These are phyloP conservation scores for Spongilla lacustris DNA, from an alignment of 37 sponge, comb jelly and placozoan species.

Conservation along the genomic window DNA sequence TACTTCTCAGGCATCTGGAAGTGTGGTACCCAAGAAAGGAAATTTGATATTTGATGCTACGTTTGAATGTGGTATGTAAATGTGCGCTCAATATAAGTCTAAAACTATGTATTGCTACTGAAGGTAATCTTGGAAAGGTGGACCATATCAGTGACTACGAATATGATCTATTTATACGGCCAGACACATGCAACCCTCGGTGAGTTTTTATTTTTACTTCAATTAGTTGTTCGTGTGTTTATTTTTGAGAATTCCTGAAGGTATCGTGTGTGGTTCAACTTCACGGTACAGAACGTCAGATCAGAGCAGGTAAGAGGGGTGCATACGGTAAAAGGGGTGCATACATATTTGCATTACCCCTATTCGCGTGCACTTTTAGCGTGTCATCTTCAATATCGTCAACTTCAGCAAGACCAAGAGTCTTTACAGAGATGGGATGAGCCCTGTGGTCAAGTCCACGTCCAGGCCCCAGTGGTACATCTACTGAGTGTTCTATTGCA, in stretches of 20 bases:
- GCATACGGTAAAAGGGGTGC: conserved; percentile 34
- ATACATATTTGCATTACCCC: background rate
- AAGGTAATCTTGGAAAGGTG: conserved; percentile 91
- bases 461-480: conserved; percentile 87
- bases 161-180: conserved; percentile 92
- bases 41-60: conserved; percentile 85
- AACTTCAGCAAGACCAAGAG: conserved; percentile 97
- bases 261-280: conserved; percentile 94
- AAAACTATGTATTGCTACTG: no score
- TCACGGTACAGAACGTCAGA: conserved; percentile 79
- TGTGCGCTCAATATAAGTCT: background rate
- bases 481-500: background rate
- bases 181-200: conserved; percentile 95
- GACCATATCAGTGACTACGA: conserved; percentile 91
- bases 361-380: conserved; percentile 35
- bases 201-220: conserved; percentile 2
- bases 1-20: conserved; percentile 55
- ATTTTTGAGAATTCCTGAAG: no score
- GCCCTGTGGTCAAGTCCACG: conserved; percentile 90
- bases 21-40: conserved; percentile 53
- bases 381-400: conserved; percentile 93
- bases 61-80: conserved; percentile 54
- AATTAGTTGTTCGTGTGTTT: background rate
- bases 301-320: conserved; percentile 71
- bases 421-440: conserved; percentile 95